phyloP scores from a whole-genome alignment of 2,113 vertebrate species.

The Oxyruncus cristatus region DNA sequence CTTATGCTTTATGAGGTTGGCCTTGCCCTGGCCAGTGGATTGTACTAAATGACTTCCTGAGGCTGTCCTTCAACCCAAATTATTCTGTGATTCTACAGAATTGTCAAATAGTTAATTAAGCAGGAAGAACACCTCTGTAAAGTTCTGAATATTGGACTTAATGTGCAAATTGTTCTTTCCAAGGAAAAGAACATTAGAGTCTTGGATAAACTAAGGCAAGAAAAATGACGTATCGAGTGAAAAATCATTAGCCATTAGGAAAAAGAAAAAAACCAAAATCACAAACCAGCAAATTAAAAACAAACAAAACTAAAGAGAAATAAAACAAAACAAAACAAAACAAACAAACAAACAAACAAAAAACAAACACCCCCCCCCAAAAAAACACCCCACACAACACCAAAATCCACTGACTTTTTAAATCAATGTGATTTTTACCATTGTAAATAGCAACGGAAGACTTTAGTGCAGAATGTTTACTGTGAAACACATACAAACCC shows the following conservation, averaged over 20 bases:
- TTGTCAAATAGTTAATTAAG: neutral
- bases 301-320: neutral
- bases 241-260: neutral
- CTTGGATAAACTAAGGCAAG: neutral
- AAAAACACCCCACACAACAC: neutral
- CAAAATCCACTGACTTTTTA: neutral
- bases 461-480: neutral
- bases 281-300: neutral
- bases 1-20: neutral
- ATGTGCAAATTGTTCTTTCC: neutral
- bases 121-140: neutral
- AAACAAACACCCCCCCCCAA: neutral
- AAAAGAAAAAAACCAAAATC: neutral
- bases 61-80: neutral
- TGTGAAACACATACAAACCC: neutral
- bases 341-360: no score
- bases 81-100: neutral
- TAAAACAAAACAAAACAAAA: neutral
- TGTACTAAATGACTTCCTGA: neutral
- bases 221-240: neutral
- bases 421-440: neutral
- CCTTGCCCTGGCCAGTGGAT: neutral
- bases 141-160: neutral
- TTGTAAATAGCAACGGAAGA: neutral
- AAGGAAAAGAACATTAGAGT: neutral